phyloP scores from a whole-genome alignment of 1,140 invertebrate species.

The Monomorium pharaonis region DNA sequence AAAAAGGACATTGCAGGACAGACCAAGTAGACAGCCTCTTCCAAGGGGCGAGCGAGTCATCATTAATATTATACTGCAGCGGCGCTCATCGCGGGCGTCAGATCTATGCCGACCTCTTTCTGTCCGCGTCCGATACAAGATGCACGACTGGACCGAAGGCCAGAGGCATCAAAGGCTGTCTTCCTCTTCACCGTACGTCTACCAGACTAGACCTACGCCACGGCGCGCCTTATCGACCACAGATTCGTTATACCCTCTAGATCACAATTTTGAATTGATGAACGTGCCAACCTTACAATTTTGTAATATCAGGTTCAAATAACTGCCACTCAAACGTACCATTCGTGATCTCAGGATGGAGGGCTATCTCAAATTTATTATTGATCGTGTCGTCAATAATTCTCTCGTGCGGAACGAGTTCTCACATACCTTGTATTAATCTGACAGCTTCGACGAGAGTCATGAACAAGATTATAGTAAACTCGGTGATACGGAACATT shows the following conservation, averaged over 20 bases:
- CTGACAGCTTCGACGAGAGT: constrained; percentile 34
- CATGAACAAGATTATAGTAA: constrained; percentile 1
- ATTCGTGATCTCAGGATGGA: constrained; percentile 25
- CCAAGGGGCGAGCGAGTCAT: constrained; percentile 73
- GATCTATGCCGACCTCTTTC: constrained; percentile 81
- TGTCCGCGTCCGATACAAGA: constrained; percentile 70
- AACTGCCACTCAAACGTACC: constrained; percentile 33
- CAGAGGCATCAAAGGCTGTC: constrained; percentile 65
- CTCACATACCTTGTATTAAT: constrained; percentile 7
- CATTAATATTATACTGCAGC: constrained; percentile 80
- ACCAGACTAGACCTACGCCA: constrained; percentile 56
- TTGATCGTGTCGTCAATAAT: constrained; percentile 7
- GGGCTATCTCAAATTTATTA: constrained; percentile 22
- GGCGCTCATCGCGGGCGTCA: constrained; percentile 77
- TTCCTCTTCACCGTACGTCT: constrained; percentile 39
- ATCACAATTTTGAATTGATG: constrained; percentile 72
- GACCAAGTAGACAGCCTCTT: constrained; percentile 67
- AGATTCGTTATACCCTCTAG: constrained; percentile 67
- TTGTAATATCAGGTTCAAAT: constrained; percentile 16
- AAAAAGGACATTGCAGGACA: constrained; percentile 68
- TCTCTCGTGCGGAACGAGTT: background rate
- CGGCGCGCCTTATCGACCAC: constrained; percentile 39
- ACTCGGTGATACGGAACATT: constrained; percentile 9
- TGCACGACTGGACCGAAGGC: constrained; percentile 66
- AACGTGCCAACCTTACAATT: constrained; percentile 35